Percentiles rank a stretch among this genome's conserved stretches.
phyloP scores from a whole-genome alignment of 35 echinoderm and acorn worm species.

The Lytechinus pictus region DNA sequence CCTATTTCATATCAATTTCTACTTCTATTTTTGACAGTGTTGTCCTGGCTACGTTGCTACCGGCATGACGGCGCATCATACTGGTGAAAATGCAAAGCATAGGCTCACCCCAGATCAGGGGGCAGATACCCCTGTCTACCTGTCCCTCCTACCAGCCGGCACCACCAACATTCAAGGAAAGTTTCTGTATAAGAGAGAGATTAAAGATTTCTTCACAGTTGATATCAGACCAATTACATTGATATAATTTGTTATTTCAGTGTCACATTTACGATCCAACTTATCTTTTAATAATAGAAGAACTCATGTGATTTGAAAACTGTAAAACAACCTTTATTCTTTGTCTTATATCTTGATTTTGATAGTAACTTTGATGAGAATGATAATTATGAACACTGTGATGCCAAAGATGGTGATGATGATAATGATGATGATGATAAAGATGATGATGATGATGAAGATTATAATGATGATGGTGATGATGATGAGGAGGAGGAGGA shows the following conservation, averaged over 20 bases:
- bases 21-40: neutral
- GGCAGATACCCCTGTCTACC: conserved; percentile 74
- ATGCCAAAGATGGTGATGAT: no score
- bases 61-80: conserved; percentile 1
- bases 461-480: no score
- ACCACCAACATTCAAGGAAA: conserved; percentile 41
- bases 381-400: no score
- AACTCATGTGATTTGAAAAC: no score
- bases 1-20: neutral
- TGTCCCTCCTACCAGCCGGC: conserved; percentile 61
- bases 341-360: no score
- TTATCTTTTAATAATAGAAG: no score
- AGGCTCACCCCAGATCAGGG: conserved; percentile 65
- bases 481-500: no score
- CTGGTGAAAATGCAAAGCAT: neutral
- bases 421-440: no score
- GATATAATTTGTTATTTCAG: neutral
- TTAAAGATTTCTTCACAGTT: conserved; percentile 10
- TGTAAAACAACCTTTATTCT: no score
- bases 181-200: conserved; percentile 39
- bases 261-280: no score
- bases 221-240: neutral
- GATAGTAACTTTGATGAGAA: no score
- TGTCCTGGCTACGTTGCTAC: neutral
- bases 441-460: no score